These are phyloP conservation scores for Diadumene lineata DNA, from an alignment of 92 coral and sea anemone genomes.

Conservation along the genomic window DNA sequence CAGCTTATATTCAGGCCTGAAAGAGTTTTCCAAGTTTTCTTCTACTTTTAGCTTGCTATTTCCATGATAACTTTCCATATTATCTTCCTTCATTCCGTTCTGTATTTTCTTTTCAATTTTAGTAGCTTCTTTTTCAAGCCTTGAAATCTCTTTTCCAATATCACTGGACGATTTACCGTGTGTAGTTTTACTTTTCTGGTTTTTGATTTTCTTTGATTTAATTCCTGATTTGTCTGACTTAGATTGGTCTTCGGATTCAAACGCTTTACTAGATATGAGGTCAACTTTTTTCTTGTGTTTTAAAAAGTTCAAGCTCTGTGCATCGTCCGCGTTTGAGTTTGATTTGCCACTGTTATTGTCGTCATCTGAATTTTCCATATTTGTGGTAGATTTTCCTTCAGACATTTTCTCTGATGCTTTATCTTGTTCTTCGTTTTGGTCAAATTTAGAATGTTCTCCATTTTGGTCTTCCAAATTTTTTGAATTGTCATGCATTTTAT, in stretches of 20 bases:
- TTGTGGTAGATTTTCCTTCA: background rate
- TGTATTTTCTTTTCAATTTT: no score
- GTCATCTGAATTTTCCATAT: background rate
- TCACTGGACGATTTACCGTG: no score
- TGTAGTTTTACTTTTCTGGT: no score
- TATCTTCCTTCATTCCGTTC: background rate
- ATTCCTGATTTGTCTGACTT: background rate
- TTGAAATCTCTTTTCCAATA: background rate
- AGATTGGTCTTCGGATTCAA: background rate
- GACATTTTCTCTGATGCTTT: background rate
- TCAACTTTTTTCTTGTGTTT: background rate
- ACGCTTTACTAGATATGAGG: background rate
- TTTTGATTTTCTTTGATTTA: background rate
- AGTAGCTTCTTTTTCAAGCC: background rate
- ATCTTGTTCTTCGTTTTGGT: background rate
- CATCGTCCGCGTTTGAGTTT: background rate
- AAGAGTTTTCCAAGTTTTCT: background rate
- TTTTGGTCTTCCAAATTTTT: background rate
- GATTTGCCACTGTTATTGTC: background rate
- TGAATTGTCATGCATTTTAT: background rate
- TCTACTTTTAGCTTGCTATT: background rate
- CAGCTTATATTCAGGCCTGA: background rate
- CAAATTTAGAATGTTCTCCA: background rate
- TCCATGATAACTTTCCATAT: background rate
- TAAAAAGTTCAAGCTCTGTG: background rate